phyloP scores from a whole-genome alignment of 2,888 invertebrate genomes.

The Osmoderma eremita region DNA sequence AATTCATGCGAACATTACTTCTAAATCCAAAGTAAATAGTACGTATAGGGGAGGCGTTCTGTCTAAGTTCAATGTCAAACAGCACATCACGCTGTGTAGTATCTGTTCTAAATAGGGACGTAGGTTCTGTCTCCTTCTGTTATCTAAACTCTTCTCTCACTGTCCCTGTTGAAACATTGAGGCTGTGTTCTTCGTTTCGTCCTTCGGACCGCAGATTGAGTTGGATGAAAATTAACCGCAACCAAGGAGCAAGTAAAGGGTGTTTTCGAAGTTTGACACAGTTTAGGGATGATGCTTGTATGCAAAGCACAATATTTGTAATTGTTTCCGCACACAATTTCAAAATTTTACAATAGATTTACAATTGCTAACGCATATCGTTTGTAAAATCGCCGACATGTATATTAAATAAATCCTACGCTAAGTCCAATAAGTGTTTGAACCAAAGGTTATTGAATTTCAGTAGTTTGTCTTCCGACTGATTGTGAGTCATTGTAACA shows the following conservation, averaged over 20 bases:
- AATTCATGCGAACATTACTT: conserved; percentile 29
- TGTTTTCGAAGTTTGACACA: too few species aligned
- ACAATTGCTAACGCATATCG: too few species aligned
- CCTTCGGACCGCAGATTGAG: background rate
- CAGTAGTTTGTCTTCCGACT: too few species aligned
- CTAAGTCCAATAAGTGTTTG: too few species aligned
- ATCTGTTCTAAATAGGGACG: conserved; percentile 1
- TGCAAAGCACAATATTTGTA: too few species aligned
- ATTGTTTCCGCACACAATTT: too few species aligned
- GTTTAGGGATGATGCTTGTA: too few species aligned
- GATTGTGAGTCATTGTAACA: too few species aligned
- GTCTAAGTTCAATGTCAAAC: conserved; percentile 34
- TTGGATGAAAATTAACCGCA: background rate
- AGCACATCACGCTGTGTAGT: background rate
- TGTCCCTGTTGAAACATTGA: background rate
- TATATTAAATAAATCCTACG: too few species aligned
- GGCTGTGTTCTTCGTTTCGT: background rate
- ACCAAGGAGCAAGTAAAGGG: background rate
- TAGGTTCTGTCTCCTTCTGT: background rate
- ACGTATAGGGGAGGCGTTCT: conserved; percentile 9
- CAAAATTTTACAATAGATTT: too few species aligned
- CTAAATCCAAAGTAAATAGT: conserved; percentile 27
- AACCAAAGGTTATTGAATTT: too few species aligned
- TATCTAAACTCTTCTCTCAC: background rate
- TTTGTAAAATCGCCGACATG: too few species aligned